Conservation (phyloP, 2,113 vertebrate genomes). For the Chaetops frenatus region DNA sequence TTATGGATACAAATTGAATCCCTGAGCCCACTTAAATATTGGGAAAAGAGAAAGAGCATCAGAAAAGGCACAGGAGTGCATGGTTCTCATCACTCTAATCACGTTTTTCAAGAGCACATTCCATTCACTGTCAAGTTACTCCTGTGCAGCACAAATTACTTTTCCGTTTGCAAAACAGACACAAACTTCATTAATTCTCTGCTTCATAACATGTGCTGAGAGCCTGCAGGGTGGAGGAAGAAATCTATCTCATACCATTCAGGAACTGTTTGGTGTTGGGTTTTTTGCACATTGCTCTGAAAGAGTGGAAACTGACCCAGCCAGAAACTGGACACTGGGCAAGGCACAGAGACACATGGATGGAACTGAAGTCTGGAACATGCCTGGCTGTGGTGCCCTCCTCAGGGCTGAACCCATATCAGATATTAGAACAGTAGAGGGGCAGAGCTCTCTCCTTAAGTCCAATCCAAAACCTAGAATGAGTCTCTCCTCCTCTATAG, state of each 20-base stretch:
- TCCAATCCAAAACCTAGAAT: not conserved
- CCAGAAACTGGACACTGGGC: not conserved
- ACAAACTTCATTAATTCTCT: not conserved
- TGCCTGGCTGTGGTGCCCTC: not conserved
- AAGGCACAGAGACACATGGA: fast-evolving
- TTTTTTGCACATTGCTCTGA: not conserved
- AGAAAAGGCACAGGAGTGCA: not conserved
- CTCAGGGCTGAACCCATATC: not conserved
- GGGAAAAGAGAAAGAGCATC: not conserved
- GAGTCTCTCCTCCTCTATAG: not conserved
- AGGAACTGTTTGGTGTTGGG: not conserved
- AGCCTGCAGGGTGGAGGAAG: not conserved
- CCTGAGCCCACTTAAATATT: not conserved
- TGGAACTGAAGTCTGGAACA: not conserved
- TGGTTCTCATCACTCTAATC: not conserved
- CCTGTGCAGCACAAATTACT: not conserved
- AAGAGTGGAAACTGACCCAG: not conserved
- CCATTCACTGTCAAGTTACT: not conserved
- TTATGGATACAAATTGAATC: not conserved
- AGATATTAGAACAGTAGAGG: not conserved
- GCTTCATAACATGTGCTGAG: not conserved
- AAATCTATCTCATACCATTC: not conserved
- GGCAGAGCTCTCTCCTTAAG: not conserved
- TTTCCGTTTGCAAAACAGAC: not conserved
- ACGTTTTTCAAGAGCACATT: not conserved